Conservation (phyloP, 2,113 vertebrate genomes). For the Gobio gobio region DNA sequence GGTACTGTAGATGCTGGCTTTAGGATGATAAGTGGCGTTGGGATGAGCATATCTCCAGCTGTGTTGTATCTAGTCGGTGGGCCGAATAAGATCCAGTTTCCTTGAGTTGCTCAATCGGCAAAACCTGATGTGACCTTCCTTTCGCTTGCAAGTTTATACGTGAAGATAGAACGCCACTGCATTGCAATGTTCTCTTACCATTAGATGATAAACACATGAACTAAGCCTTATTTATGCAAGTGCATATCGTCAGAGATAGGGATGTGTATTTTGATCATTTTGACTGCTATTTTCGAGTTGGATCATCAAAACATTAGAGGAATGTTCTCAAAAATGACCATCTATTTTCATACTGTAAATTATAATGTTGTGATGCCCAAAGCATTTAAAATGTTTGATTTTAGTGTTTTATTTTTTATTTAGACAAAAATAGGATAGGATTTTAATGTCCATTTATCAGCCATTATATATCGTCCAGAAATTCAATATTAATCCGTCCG, state of each 20-base stretch:
- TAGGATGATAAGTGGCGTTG: conserved; percentile 19
- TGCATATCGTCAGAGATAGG: neutral
- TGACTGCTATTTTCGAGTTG: too few species aligned
- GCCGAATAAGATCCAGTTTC: conserved; percentile 7
- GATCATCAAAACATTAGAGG: too few species aligned
- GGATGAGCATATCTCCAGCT: conserved; percentile 25
- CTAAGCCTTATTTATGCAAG: neutral
- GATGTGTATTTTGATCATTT: neutral
- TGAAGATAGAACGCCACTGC: neutral
- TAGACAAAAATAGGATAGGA: too few species aligned
- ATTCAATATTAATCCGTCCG: neutral
- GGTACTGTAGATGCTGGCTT: conserved; percentile 25
- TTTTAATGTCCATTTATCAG: neutral
- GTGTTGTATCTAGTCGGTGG: conserved; percentile 9
- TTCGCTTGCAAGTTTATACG: neutral
- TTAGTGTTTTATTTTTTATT: neutral
- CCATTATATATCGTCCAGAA: neutral
- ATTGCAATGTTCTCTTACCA: neutral
- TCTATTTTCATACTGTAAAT: too few species aligned
- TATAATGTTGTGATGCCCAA: too few species aligned
- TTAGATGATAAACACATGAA: neutral
- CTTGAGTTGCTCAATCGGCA: neutral
- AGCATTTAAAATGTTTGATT: neutral
- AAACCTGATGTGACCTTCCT: conserved; percentile 14
- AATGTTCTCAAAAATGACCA: too few species aligned